phyloP scores from a whole-genome alignment of 1,140 invertebrate genomes.

The Xylocopa sonorina region DNA sequence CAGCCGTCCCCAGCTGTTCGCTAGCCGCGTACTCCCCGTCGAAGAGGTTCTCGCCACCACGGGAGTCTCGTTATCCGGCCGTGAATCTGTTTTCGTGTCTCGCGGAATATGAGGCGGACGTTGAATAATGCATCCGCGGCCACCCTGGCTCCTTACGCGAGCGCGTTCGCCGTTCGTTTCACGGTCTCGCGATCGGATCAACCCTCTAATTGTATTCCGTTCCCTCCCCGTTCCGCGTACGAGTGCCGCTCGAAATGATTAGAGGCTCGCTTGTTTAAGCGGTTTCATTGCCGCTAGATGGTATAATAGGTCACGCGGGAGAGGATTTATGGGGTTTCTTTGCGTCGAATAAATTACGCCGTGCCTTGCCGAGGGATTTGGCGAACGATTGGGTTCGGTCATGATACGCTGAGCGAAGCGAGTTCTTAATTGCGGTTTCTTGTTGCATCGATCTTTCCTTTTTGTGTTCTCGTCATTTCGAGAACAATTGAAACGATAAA shows the following conservation, averaged over 20 bases:
- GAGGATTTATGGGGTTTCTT: background rate
- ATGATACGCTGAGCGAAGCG: too few relatives aligned
- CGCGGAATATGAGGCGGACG: slow-evolving; percentile 35
- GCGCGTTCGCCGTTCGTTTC: background rate
- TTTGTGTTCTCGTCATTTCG: too few relatives aligned
- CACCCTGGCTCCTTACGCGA: background rate
- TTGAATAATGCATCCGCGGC: slow-evolving; percentile 42
- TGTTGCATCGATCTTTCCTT: too few relatives aligned
- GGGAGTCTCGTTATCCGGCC: background rate
- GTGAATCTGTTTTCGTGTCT: slow-evolving; percentile 37
- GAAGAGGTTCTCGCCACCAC: slow-evolving; percentile 14
- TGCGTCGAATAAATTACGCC: background rate
- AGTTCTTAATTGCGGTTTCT: too few relatives aligned
- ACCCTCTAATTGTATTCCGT: slow-evolving; percentile 14
- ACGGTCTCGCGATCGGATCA: slow-evolving; percentile 15
- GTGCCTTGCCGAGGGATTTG: background rate
- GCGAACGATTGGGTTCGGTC: too few relatives aligned
- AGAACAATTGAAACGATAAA: too few relatives aligned
- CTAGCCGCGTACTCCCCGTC: slow-evolving; percentile 14
- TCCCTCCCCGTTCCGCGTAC: background rate
- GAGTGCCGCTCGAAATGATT: background rate
- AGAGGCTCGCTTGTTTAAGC: background rate
- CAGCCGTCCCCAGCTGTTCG: slow-evolving; percentile 31
- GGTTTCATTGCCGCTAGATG: background rate
- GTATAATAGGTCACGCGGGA: background rate